These are phyloP conservation scores for Leptobrachium ailaonicum DNA, from an alignment of 2,113 vertebrate species.

Conservation along the genomic window DNA sequence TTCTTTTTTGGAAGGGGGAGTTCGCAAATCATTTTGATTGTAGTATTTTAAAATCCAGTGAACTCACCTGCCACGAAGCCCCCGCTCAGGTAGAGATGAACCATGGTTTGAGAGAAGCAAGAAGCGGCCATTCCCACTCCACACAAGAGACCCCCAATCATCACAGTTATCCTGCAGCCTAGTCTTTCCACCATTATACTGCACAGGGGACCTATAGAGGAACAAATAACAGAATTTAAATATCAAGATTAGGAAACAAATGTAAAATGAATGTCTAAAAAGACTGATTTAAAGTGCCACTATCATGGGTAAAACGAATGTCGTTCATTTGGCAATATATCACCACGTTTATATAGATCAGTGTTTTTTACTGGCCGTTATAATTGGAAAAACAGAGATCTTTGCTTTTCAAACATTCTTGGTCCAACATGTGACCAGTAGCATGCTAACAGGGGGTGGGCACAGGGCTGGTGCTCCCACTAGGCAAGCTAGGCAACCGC, in stretches of 20 bases:
- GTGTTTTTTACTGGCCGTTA: not conserved
- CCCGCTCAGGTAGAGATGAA: constrained; percentile 81
- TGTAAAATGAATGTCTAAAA: not conserved
- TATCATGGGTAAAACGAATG: not conserved
- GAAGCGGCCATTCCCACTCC: constrained; percentile 84
- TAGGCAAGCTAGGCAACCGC: no score
- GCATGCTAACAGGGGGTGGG: no score
- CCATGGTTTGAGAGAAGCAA: constrained; percentile 79
- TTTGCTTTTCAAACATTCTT: no score
- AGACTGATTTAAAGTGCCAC: not conserved
- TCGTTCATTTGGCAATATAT: not conserved
- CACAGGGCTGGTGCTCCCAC: no score
- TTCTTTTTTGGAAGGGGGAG: no score
- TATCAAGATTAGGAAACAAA: no score
- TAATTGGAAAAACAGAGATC: no score
- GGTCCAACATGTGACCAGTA: no score
- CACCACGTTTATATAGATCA: rapidly evolving
- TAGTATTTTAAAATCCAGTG: no score
- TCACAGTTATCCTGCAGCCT: constrained; percentile 80
- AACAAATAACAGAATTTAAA: not conserved
- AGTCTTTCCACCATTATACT: constrained; percentile 82
- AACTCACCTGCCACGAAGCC: constrained; percentile 85
- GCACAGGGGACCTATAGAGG: constrained; percentile 83
- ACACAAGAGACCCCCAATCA: constrained; percentile 86
- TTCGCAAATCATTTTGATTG: no score